phyloP scores from a whole-genome alignment of 1,140 invertebrate genomes.

The Drosophila setifemur region DNA sequence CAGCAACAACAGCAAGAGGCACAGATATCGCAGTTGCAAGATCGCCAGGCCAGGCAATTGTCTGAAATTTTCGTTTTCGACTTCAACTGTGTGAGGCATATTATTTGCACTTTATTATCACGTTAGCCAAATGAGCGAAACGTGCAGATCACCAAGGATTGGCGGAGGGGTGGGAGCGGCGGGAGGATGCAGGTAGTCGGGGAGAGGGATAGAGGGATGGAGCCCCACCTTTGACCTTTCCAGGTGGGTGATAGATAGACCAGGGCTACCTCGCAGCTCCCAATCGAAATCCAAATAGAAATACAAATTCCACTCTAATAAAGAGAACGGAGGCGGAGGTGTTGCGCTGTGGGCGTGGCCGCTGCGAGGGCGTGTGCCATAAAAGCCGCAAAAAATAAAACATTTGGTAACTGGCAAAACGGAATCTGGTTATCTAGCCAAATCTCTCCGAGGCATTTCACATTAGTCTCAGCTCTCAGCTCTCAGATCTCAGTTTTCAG shows the following conservation, averaged over 20 bases:
- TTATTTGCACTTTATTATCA: conserved; percentile 83
- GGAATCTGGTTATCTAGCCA: conserved; percentile 40
- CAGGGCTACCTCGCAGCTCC: conserved; percentile 19
- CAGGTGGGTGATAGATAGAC: conserved; percentile 50
- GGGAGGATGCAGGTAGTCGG: not conserved
- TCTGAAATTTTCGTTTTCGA: conserved; percentile 54
- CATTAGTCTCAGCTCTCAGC: conserved; percentile 30
- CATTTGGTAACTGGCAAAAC: conserved; percentile 47
- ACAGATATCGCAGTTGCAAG: conserved; percentile 50
- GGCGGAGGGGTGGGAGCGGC: not conserved
- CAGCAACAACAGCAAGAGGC: not conserved
- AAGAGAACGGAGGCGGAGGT: conserved; percentile 36
- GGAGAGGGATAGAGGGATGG: no score
- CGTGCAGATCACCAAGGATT: conserved; percentile 58
- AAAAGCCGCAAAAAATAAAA: conserved; percentile 22
- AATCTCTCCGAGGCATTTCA: conserved; percentile 49
- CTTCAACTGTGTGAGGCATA: conserved; percentile 69
- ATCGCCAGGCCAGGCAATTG: conserved; percentile 59
- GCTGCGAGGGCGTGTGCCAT: conserved; percentile 33
- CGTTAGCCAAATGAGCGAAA: conserved; percentile 81
- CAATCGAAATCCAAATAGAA: not conserved
- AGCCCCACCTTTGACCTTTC: conserved; percentile 70
- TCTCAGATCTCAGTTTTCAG: no score
- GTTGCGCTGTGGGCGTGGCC: conserved; percentile 32
- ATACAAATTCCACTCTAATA: conserved; percentile 22